Evolutionary conservation across 2,797 vertebrate species (phyloP).

Genomic region (Microctenopoma lineatum): DNA sequence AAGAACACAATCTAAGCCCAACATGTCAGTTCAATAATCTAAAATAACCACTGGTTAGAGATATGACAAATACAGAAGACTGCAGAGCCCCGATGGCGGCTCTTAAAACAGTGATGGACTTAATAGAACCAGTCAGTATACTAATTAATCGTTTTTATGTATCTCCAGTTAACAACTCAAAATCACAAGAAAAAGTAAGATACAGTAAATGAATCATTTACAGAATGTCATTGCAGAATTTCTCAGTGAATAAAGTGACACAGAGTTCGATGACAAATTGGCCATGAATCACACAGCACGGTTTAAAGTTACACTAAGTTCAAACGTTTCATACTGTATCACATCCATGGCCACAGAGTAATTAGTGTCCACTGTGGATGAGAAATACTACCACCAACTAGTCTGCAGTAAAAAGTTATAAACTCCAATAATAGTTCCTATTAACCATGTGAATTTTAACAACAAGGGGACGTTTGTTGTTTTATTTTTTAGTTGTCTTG

Average conservation of each 20-base stretch:
- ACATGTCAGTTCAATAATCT: constrained; percentile 36
- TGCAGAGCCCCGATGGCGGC: constrained; percentile 18
- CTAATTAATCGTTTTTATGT: constrained; percentile 39
- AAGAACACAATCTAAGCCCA: constrained; percentile 33
- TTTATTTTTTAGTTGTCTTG: neutral
- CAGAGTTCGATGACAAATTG: constrained; percentile 12
- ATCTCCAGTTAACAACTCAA: constrained; percentile 27
- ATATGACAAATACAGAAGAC: constrained; percentile 58
- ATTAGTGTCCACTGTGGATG: constrained; percentile 2
- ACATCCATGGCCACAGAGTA: neutral
- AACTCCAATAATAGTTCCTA: neutral
- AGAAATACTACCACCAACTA: neutral
- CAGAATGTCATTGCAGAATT: neutral
- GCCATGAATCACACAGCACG: constrained; percentile 12
- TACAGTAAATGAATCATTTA: constrained; percentile 19
- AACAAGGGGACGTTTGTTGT: too few species aligned
- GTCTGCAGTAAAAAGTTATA: too few species aligned
- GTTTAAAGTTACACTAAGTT: neutral
- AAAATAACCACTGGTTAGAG: constrained; percentile 20
- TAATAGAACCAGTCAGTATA: constrained; percentile 37
- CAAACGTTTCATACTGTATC: neutral
- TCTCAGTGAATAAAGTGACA: constrained; percentile 16
- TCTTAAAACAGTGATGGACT: constrained; percentile 30
- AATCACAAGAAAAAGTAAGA: constrained; percentile 28
- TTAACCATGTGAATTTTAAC: neutral